Conservation (phyloP, 2,113 vertebrate genomes). For the Puntigrus tetrazona region DNA sequence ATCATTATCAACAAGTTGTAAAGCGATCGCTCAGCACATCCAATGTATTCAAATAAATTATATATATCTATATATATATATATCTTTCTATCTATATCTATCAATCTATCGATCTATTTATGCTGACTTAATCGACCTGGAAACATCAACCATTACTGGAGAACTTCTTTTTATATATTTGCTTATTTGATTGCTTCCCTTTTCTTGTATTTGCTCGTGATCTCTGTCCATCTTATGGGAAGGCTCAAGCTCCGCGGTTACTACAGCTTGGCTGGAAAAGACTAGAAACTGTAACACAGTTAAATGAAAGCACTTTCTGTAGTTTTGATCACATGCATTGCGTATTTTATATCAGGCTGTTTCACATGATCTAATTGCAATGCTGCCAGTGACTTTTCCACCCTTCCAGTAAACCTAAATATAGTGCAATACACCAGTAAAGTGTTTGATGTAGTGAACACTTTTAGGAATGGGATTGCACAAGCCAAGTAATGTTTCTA, state of each 20-base stretch:
- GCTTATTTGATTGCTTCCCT: background rate
- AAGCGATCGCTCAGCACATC: background rate
- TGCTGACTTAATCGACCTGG: background rate
- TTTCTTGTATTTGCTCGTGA: background rate
- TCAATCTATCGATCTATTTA: no score
- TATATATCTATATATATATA: no score
- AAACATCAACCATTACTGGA: background rate
- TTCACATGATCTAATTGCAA: background rate
- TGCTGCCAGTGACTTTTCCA: background rate
- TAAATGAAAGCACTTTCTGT: background rate
- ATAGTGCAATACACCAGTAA: background rate
- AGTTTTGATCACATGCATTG: background rate
- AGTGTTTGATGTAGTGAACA: background rate
- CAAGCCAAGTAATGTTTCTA: background rate
- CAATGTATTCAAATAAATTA: background rate
- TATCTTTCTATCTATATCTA: no score
- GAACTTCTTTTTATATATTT: background rate
- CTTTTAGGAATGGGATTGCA: background rate
- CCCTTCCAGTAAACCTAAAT: slow-evolving; percentile 6
- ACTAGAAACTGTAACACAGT: background rate
- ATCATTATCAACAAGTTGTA: background rate
- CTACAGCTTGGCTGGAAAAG: background rate
- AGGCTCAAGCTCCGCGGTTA: background rate
- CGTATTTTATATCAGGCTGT: background rate
- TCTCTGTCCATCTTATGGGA: background rate